Conservation (phyloP, 2,888 invertebrate genomes). For the Polietes domitor region DNA sequence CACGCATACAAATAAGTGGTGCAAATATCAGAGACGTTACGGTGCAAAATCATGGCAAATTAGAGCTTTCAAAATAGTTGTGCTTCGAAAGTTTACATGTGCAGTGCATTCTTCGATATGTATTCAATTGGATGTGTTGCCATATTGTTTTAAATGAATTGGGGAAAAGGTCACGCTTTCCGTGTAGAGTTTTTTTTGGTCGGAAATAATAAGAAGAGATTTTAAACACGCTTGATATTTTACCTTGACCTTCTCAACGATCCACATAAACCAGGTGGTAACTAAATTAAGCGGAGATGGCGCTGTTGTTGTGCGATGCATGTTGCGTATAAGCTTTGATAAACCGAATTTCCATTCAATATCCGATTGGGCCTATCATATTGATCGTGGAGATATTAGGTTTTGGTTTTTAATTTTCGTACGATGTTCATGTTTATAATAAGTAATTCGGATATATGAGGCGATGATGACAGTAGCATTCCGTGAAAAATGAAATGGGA, state of each 20-base stretch:
- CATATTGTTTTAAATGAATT: conserved; percentile 80
- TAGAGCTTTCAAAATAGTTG: background rate
- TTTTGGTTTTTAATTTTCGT: too few species aligned
- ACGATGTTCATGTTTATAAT: conserved; percentile 54
- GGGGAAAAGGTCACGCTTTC: conserved; percentile 77
- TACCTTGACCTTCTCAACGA: conserved; percentile 90
- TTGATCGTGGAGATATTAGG: conserved; percentile 58
- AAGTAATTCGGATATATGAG: conserved; percentile 16
- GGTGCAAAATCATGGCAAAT: background rate
- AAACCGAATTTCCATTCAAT: conserved; percentile 99
- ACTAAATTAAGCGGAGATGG: conserved; percentile 98
- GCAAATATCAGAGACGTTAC: conserved; percentile 9
- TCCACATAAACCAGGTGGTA: conserved; percentile 95
- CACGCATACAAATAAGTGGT: conserved; percentile 25
- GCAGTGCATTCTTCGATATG: background rate
- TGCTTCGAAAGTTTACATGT: conserved; percentile 1
- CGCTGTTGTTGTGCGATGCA: conserved; percentile 98
- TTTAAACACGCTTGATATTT: conserved; percentile 75
- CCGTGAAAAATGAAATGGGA: conserved; percentile 61
- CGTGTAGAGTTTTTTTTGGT: conserved; percentile 3
- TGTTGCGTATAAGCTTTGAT: conserved; percentile 98
- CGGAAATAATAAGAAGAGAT: conserved; percentile 65
- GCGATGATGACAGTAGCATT: conserved; percentile 61
- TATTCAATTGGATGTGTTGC: conserved; percentile 70
- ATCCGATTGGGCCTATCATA: conserved; percentile 96